Evolutionary conservation across 2,113 vertebrate species (phyloP), one percentile per base, ranked within the genome.

Genomic region (Micronycteris hirsuta): DNA sequence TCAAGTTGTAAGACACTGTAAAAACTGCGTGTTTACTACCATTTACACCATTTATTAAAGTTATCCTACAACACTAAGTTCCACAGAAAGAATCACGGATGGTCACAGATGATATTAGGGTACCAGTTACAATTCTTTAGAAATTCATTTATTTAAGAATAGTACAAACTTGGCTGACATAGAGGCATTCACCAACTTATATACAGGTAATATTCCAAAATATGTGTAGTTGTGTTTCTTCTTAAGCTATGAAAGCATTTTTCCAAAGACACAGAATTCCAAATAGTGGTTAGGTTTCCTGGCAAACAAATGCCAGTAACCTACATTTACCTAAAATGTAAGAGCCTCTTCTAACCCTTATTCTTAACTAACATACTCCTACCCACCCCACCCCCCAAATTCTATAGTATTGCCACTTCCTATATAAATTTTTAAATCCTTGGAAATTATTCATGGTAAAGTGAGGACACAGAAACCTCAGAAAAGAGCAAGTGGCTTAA

Each of bases 201-300:
- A 20, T 36, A 83, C 17, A 91, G 77, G n/a, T 76, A 67, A 81
- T 85, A 88, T 78, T 88, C 47, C 71, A 96, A 96, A 96, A 93
- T 68, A 93, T 20, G 38, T 90, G 92, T 67, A 73, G 33, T 17
- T 82, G 8, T 73, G 36, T 97, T 87, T 95, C n/a, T 65, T 76
- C 85, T 73, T n/a, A 83, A 71, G 95, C 73, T 70, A 86, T 65
- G n/a, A 38, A 91, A 94, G 28, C 43, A 81, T 65, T 90, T 90
- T 90, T 71, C 65, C 36, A 86, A 85, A 93, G 36, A 95, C 31
- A 92, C 65, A 91, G 94, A 83, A 93, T 94, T 83, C 45, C 89
- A 95, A 65, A 76, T 36, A 52, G 24, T 81, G 41, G 38, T 58
- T 80, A 58, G 22, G 43, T 80, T 91, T 83, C 70, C 52, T 65